A percentile compares a stretch with the other conserved stretches of the same genome.
Conservation (phyloP, 2,888 invertebrate species). For the Eulithis testata region DNA sequence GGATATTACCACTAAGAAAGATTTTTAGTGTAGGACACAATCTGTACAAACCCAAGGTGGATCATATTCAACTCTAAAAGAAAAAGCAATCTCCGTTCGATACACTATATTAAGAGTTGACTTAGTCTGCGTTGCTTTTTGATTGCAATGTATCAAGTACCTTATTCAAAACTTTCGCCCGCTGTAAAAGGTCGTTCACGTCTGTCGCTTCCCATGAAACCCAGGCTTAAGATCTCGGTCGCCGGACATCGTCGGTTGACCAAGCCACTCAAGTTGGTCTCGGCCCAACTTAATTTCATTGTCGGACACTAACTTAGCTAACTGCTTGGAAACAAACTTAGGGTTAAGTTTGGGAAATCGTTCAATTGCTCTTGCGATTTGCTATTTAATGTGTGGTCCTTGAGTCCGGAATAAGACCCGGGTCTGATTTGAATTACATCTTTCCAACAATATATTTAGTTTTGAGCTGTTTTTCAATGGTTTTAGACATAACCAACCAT, state of each 20-base stretch:
- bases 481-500: too few species aligned
- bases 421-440: not conserved
- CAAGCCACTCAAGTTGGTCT: slow-evolving; percentile 38
- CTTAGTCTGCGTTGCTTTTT: too few species aligned
- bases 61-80: too few species aligned
- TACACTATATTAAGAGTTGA: too few species aligned
- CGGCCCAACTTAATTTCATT: slow-evolving; percentile 45
- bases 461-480: not conserved
- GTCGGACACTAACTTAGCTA: slow-evolving; percentile 36
- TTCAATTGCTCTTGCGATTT: slow-evolving; percentile 27
- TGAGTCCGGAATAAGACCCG: not conserved
- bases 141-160: too few species aligned
- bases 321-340: slow-evolving; percentile 36
- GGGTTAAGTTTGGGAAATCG: slow-evolving; percentile 29
- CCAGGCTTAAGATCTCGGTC: slow-evolving; percentile 31
- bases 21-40: too few species aligned
- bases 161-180: too few species aligned
- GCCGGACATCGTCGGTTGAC: slow-evolving; percentile 48
- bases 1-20: too few species aligned
- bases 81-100: too few species aligned
- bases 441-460: not conserved
- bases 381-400: slow-evolving; percentile 16
- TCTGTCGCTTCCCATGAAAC: slow-evolving; percentile 1
- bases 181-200: not conserved
- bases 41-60: too few species aligned